These are phyloP conservation scores for Prionace glauca DNA, from an alignment of 2,797 vertebrate species.

Conservation along the genomic window DNA sequence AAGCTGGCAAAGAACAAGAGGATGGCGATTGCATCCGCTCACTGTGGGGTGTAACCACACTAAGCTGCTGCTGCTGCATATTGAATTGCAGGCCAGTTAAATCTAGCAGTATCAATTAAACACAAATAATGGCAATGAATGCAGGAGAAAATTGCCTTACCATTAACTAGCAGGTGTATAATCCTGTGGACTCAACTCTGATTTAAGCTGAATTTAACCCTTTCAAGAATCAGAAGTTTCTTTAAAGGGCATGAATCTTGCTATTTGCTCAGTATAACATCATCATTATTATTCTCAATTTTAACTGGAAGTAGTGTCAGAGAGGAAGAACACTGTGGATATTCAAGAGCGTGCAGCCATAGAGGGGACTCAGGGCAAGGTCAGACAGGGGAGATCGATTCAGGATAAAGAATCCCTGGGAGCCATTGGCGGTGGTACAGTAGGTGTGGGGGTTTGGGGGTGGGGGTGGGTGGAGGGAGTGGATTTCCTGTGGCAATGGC, in stretches of 20 bases:
- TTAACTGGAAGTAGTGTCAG: no score
- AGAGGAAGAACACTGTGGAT: neutral
- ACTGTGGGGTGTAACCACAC: neutral
- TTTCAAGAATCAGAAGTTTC: no score
- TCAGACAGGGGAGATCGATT: neutral
- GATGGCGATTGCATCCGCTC: neutral
- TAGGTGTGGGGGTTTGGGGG: no score
- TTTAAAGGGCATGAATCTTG: no score
- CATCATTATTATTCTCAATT: no score
- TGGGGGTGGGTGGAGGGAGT: no score
- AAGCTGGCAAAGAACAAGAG: neutral
- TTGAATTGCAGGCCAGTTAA: neutral
- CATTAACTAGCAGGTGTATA: neutral
- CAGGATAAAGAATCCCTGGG: neutral
- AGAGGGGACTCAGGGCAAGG: neutral
- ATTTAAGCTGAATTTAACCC: neutral
- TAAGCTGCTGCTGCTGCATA: neutral
- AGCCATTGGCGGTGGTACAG: no score
- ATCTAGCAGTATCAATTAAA: neutral
- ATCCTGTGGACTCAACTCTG: neutral
- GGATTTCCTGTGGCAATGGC: no score
- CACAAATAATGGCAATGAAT: neutral
- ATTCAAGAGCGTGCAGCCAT: neutral
- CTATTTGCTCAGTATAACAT: no score
- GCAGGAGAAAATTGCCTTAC: neutral